These are phyloP conservation scores for Semotilus atromaculatus DNA, from an alignment of 2,797 vertebrate genomes.

Conservation along the genomic window DNA sequence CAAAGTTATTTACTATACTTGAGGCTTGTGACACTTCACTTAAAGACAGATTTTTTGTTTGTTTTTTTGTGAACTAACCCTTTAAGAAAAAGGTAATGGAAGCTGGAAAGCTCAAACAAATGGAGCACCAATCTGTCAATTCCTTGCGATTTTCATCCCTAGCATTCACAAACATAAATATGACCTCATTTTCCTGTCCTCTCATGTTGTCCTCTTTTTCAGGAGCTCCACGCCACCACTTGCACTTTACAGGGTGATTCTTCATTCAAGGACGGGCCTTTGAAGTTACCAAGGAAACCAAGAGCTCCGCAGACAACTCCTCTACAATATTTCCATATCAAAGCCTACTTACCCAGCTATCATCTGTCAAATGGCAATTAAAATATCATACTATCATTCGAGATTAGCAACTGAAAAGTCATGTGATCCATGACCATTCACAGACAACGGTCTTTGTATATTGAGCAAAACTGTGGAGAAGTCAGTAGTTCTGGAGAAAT, in stretches of 20 bases:
- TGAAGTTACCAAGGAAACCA: conserved; percentile 55
- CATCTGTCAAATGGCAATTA: conserved; percentile 29
- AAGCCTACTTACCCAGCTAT: conserved; percentile 22
- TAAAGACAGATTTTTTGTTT: too few relatives aligned
- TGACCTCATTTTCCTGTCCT: conserved; percentile 5
- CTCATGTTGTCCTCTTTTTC: conserved; percentile 17
- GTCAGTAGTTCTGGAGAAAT: not conserved
- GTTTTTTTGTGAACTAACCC: too few relatives aligned
- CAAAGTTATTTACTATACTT: not conserved
- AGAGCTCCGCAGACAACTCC: conserved; percentile 1
- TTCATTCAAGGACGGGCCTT: conserved; percentile 49
- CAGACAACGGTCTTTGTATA: not conserved
- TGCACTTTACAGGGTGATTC: conserved; percentile 17
- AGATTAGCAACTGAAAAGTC: not conserved
- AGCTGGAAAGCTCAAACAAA: not conserved
- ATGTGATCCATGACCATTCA: not conserved
- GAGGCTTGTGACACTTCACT: not conserved
- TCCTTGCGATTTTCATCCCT: not conserved
- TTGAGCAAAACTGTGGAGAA: not conserved
- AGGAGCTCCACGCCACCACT: not conserved
- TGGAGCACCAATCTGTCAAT: not conserved
- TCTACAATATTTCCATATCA: conserved; percentile 49
- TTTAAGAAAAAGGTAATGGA: not conserved
- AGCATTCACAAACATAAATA: conserved; percentile 13
- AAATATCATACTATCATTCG: conserved; percentile 16